Percentiles rank a stretch among this genome's conserved stretches.
These are phyloP conservation scores for Phenganax subtilis DNA, from an alignment of 92 coral and sea anemone genomes.

Conservation along the genomic window DNA sequence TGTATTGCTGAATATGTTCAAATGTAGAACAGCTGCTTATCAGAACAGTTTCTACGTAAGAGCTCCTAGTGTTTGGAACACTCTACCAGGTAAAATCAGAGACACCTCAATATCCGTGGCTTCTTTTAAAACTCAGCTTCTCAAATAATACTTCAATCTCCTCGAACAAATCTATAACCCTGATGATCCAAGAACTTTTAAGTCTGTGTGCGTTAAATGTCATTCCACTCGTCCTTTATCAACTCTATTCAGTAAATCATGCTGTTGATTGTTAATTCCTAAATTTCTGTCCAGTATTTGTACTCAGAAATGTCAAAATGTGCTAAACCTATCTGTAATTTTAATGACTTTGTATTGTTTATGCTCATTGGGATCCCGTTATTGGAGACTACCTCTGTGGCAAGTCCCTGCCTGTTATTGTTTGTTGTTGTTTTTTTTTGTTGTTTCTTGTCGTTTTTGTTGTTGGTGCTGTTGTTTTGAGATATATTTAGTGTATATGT, in stretches of 20 bases:
- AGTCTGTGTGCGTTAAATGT: conserved; percentile 1
- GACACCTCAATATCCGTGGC: conserved; percentile 1
- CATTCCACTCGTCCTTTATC: conserved; percentile 3
- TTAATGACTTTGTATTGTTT: no score
- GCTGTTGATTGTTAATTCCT: not conserved
- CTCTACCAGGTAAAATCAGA: conserved; percentile 40
- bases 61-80: conserved; percentile 47
- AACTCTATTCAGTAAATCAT: not conserved
- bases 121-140: not conserved
- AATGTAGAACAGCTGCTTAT: conserved; percentile 35
- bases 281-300: no score
- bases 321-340: no score
- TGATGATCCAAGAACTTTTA: not conserved
- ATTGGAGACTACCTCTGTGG: no score
- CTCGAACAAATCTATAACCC: conserved; percentile 6
- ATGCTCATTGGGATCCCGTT: no score
- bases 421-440: no score
- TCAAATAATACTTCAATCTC: not conserved
- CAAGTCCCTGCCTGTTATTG: no score
- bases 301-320: no score
- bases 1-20: conserved; percentile 25
- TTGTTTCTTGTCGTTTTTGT: no score
- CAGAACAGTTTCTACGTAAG: conserved; percentile 49
- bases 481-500: no score
- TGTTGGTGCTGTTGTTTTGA: no score